phyloP scores from a whole-genome alignment of 2,888 invertebrate genomes.

The Synanthedon myopaeformis region DNA sequence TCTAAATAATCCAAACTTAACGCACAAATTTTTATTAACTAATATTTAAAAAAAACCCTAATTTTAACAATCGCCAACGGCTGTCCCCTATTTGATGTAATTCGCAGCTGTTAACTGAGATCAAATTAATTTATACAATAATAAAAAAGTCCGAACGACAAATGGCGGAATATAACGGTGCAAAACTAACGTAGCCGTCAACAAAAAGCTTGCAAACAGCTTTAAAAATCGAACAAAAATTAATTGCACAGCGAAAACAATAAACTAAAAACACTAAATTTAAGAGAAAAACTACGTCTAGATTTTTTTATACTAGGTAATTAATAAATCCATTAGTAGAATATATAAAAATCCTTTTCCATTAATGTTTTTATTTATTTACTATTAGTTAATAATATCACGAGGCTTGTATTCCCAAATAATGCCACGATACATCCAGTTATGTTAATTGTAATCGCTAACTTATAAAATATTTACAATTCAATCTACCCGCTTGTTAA shows the following conservation, averaged over 20 bases:
- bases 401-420: constrained; percentile 58
- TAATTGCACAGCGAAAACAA: constrained; percentile 68
- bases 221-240: constrained; percentile 35
- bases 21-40: constrained; percentile 28
- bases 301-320: constrained; percentile 41
- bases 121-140: constrained; percentile 50
- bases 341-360: constrained; percentile 69
- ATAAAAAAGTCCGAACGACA: constrained; percentile 20
- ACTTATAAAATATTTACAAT: constrained; percentile 63
- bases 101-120: constrained; percentile 63
- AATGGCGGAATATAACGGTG: constrained; percentile 31
- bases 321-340: constrained; percentile 66
- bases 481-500: constrained; percentile 64
- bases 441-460: constrained; percentile 38
- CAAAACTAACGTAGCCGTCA: constrained; percentile 38
- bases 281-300: constrained; percentile 53
- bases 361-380: constrained; percentile 68
- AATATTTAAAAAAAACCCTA: constrained; percentile 38
- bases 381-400: constrained; percentile 69
- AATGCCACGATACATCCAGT: constrained; percentile 54
- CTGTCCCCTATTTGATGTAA: constrained; percentile 46
- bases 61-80: constrained; percentile 48
- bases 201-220: constrained; percentile 48
- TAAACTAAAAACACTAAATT: constrained; percentile 54
- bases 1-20: constrained; percentile 46